Conservation (phyloP, 2,888 invertebrate species). For the Hoplodrina ambigua region DNA sequence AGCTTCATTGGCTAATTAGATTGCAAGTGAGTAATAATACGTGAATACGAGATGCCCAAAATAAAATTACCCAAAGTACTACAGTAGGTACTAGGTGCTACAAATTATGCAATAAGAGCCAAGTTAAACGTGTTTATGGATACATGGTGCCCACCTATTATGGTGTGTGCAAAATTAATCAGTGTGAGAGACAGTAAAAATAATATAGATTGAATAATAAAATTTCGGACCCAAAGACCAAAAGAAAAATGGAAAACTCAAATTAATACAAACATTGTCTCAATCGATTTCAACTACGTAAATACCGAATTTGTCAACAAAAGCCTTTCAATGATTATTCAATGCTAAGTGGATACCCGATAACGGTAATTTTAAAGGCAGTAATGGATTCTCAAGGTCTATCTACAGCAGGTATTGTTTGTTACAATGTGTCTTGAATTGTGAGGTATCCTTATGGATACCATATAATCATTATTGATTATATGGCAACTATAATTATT, state of each 20-base stretch:
- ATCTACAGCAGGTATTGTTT: conserved; percentile 6
- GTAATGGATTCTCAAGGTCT: conserved; percentile 30
- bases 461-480: background rate
- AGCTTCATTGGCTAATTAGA: too few species aligned
- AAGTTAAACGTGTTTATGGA: too few species aligned
- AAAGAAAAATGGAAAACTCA: background rate
- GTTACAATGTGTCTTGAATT: conserved; percentile 9
- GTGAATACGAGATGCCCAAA: too few species aligned
- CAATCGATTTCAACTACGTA: conserved; percentile 16
- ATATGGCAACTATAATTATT: background rate
- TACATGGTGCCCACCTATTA: too few species aligned
- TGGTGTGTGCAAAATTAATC: too few species aligned
- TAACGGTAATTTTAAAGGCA: conserved; percentile 24
- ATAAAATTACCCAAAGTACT: too few species aligned
- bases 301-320: background rate
- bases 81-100: too few species aligned
- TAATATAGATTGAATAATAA: background rate
- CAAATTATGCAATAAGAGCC: too few species aligned
- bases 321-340: conserved; percentile 21
- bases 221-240: background rate
- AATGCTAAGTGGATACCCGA: conserved; percentile 18
- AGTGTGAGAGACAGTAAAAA: too few species aligned
- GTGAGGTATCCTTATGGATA: background rate
- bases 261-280: conserved; percentile 9
- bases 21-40: too few species aligned